Evolutionary conservation across 2,113 vertebrate genomes (phyloP).

Genomic region (Gracilinanus agilis): DNA sequence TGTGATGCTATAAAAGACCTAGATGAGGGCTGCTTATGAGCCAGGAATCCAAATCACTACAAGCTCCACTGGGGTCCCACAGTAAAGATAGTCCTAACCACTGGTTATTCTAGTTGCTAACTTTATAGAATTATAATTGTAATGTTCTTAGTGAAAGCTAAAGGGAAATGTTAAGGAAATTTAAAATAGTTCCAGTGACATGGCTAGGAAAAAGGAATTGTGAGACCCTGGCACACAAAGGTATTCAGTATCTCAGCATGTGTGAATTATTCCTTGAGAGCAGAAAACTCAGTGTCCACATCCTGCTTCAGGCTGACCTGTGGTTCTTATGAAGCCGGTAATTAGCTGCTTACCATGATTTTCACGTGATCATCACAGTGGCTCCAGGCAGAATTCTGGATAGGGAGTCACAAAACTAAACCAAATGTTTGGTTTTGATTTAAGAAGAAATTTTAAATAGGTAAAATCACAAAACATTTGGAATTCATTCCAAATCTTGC

Average conservation of each 20-base stretch:
- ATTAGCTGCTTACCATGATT: conserved; percentile 65
- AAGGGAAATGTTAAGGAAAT: background rate
- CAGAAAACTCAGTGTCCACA: conserved; percentile 59
- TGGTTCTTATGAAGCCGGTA: conserved; percentile 69
- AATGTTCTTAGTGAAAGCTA: background rate
- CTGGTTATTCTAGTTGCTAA: background rate
- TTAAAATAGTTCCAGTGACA: background rate
- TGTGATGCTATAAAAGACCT: background rate
- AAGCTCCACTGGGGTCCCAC: conserved; percentile 1
- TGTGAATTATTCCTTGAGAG: conserved; percentile 69
- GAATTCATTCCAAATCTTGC: conserved; percentile 42
- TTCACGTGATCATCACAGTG: conserved; percentile 73
- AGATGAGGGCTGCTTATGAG: background rate
- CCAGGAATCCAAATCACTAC: background rate
- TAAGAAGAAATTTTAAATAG: conserved; percentile 35
- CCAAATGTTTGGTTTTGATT: conserved; percentile 48
- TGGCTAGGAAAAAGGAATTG: background rate
- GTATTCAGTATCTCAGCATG: background rate
- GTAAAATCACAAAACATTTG: conserved; percentile 50
- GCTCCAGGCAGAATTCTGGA: conserved; percentile 58
- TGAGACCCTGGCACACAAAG: background rate
- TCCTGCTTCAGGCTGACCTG: conserved; percentile 61
- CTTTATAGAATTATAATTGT: background rate
- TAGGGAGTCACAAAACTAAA: conserved; percentile 39
- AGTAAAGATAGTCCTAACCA: background rate